phyloP scores from a whole-genome alignment of 2,888 invertebrate genomes.

The Nowickia ferox region DNA sequence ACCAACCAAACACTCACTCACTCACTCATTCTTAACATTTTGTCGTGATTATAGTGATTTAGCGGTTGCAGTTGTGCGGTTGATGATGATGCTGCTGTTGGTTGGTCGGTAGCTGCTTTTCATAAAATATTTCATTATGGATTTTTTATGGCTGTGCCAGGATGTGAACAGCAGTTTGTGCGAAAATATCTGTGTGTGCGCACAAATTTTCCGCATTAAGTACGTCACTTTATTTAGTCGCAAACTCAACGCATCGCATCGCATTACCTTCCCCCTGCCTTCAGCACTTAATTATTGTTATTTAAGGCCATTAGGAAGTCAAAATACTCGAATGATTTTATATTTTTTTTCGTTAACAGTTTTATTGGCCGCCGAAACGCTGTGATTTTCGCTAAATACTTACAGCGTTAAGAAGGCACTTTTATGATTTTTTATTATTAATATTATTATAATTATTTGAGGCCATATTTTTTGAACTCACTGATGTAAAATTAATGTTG shows the following conservation, averaged over 20 bases:
- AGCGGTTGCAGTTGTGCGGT: conserved; percentile 57
- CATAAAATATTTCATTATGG: conserved; percentile 50
- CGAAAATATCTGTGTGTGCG: neutral
- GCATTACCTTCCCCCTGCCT: neutral
- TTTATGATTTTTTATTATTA: conserved; percentile 38
- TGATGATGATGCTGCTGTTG: conserved; percentile 55
- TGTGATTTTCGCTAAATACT: conserved; percentile 15
- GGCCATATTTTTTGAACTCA: neutral
- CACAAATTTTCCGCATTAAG: conserved; percentile 50
- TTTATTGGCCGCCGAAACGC: neutral
- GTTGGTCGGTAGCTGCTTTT: conserved; percentile 35
- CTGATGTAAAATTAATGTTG: conserved; percentile 44
- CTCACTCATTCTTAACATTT: conserved; percentile 20
- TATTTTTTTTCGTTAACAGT: neutral
- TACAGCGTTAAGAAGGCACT: conserved; percentile 5
- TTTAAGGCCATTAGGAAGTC: conserved; percentile 71
- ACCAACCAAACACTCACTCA: conserved; percentile 14
- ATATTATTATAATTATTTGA: conserved; percentile 59
- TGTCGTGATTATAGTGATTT: conserved; percentile 69
- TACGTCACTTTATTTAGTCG: conserved; percentile 62
- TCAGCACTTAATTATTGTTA: conserved; percentile 69
- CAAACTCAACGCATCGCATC: neutral
- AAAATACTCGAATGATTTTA: conserved; percentile 54
- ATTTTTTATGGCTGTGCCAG: conserved; percentile 4
- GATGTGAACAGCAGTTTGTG: neutral